Conservation (phyloP, 2,797 vertebrate species). For the Brachyrhaphis roseni region DNA sequence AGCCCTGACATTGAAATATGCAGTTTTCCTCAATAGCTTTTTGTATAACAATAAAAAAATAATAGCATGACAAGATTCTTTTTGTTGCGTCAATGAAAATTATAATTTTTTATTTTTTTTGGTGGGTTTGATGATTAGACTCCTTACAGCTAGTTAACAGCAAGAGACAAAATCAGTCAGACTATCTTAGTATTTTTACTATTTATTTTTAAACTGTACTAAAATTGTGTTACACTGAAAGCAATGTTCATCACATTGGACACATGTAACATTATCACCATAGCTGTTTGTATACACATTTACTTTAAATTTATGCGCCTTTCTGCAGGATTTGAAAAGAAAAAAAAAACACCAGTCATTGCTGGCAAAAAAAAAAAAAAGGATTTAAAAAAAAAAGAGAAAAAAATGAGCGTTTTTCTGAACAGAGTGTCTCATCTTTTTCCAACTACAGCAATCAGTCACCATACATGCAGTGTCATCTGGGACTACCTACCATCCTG, state of each 20-base stretch:
- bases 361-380: not conserved
- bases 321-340: not conserved
- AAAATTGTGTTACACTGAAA: not conserved
- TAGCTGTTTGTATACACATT: not conserved
- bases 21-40: not conserved
- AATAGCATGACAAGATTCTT: too few relatives aligned
- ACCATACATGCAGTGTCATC: constrained; percentile 1
- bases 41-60: not conserved
- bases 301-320: not conserved
- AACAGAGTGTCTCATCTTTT: not conserved
- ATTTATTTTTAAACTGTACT: not conserved
- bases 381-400: too few relatives aligned
- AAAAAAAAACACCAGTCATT: not conserved
- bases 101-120: not conserved
- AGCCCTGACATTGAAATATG: not conserved
- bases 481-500: not conserved
- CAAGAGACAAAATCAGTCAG: not conserved
- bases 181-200: not conserved
- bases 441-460: constrained; percentile 1
- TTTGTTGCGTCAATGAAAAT: not conserved
- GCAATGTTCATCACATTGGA: not conserved
- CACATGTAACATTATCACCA: not conserved
- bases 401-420: not conserved
- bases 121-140: not conserved
- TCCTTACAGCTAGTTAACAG: not conserved